Evolutionary conservation across 2,113 vertebrate species (phyloP).

Genomic region (Eonycteris spelaea): DNA sequence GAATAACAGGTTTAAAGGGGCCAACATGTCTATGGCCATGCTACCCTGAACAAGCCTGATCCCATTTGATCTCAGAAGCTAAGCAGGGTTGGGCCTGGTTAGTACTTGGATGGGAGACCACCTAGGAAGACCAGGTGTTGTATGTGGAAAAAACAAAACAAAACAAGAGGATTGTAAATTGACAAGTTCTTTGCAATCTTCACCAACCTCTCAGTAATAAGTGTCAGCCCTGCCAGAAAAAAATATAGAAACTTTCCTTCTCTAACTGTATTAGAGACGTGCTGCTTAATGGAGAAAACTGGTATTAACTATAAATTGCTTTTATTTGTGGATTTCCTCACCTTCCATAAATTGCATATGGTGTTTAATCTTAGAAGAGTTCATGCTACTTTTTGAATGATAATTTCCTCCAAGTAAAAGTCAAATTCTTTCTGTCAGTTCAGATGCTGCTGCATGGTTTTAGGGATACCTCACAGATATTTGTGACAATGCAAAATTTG

Average conservation of each 20-base stretch:
- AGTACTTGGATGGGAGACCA: no score
- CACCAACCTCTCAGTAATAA: background rate
- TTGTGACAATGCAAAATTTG: background rate
- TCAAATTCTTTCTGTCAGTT: background rate
- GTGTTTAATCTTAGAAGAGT: background rate
- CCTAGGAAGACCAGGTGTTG: no score
- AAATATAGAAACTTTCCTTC: background rate
- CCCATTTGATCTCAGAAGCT: no score
- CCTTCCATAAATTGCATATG: background rate
- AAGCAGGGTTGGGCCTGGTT: no score
- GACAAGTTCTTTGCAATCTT: no score
- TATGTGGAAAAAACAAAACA: no score
- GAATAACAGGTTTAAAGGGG: background rate
- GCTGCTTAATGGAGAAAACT: background rate
- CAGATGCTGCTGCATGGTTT: background rate
- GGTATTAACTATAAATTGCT: background rate
- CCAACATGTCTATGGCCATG: no score
- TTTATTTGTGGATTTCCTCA: background rate
- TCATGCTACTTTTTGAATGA: background rate
- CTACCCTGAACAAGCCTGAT: no score
- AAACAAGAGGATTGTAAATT: no score
- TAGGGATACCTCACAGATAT: background rate
- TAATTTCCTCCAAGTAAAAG: background rate
- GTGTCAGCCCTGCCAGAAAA: background rate
- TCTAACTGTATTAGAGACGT: background rate